Base-by-base conservation (phyloP, 2,113 vertebrate species). In the Engystomops pustulosus region DNA sequence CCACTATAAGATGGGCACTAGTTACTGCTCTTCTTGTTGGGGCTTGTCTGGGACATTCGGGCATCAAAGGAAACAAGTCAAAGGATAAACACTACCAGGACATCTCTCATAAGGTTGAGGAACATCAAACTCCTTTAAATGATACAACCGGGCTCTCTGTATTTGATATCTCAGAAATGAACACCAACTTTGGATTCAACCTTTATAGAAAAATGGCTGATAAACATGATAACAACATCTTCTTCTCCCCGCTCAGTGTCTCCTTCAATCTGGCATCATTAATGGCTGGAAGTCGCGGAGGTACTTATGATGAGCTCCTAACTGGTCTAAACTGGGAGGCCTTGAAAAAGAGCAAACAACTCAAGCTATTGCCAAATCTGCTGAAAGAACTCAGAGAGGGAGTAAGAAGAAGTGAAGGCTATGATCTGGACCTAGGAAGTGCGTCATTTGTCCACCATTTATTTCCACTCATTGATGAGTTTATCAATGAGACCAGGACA, bases 221-320 rank as follows among this genome's bases (percentile, higher is more conserved):
- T 87, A 92, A 88, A 68, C 92, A 97, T 0, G 96, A 98, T 14
- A 86, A 94, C 58, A 98, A 98, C 47, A 90, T 98, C 12, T 92
- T 98, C 60, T 94, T 97, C 85, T 98, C 97, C 1, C 97, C 96
- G 0, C 78, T 97, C 34, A 94, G 96, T 4, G 51, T 97, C 71
- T 95, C 96, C n/a, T 90, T 91, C 36, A 88, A 90, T 25, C 92
- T 98, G 86, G 91, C 89, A 0, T 86, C 90, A 65, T 90, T 95
- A 30, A 87, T 91, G 65, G 83, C 97, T 89, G 97, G 93, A 34
- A 84, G 95, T 9, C 80, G 49, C 15, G 95, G 94, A 20, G 80
- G 86, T 70, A 98, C 95, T 0, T 76, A 84, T 9, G 75, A 90
- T 60, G 93, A 98, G 89, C 91, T 97, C 76, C 77, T 94, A 17